A percentile compares a stretch with the other conserved stretches of the same genome.
Evolutionary conservation across 1,140 invertebrate species (phyloP).

Genomic region (Theocolax elegans): DNA sequence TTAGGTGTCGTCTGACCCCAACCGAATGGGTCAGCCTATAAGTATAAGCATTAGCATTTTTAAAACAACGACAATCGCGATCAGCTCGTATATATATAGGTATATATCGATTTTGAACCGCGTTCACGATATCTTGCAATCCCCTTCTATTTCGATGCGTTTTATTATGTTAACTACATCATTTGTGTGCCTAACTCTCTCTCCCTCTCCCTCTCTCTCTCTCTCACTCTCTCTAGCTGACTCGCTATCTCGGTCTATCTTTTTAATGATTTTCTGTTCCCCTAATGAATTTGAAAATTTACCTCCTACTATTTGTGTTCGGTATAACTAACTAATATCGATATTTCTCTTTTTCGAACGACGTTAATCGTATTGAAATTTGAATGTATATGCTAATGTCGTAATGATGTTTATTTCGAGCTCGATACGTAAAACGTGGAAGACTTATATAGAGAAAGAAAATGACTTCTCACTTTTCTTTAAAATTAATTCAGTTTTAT

Average conservation of each 20-base stretch:
- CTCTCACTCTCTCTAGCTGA: not conserved
- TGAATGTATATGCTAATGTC: conserved; percentile 1
- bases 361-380: not conserved
- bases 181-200: conserved; percentile 14
- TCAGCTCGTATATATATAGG: not conserved
- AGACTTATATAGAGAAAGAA: not conserved
- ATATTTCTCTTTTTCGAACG: too few species aligned
- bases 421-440: not conserved
- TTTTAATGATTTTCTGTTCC: too few species aligned
- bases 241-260: not conserved
- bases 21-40: conserved; percentile 13
- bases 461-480: conserved; percentile 1
- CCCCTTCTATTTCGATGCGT: not conserved
- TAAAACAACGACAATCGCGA: not conserved
- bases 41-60: conserved; percentile 13
- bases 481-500: not conserved
- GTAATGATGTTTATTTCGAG: not conserved
- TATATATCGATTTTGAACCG: not conserved
- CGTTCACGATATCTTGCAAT: too few species aligned
- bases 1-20: conserved; percentile 32
- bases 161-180: conserved; percentile 22
- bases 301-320: too few species aligned
- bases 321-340: too few species aligned
- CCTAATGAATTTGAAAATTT: too few species aligned
- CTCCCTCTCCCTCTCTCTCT: not conserved